Percentiles rank a stretch among this genome's conserved stretches.
Evolutionary conservation across 2,797 vertebrate genomes (phyloP).

Genomic region (Hypotaenidia philippensis): DNA sequence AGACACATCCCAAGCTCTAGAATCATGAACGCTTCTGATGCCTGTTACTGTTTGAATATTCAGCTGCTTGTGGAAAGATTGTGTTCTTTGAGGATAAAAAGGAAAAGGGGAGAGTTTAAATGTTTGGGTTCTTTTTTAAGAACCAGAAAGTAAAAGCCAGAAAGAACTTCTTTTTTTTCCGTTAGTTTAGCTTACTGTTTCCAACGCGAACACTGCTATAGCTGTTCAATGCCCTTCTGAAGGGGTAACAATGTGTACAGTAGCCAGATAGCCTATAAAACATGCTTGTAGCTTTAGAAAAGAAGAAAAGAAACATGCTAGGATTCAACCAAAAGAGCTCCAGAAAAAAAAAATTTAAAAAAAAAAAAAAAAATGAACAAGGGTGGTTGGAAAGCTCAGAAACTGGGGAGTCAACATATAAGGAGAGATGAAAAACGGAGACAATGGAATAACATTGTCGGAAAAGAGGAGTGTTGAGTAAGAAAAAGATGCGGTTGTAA

Average conservation of each 20-base stretch:
- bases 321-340: conserved; percentile 65
- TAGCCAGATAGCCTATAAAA: conserved; percentile 64
- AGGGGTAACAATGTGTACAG: conserved; percentile 64
- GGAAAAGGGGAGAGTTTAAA: conserved; percentile 68
- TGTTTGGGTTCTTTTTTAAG: conserved; percentile 69
- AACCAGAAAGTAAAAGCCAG: conserved; percentile 45
- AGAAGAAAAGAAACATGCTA: conserved; percentile 73
- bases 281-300: conserved; percentile 70
- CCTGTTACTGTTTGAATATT: conserved; percentile 60
- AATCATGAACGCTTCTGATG: background rate
- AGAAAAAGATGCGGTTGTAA: conserved; percentile 63
- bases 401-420: conserved; percentile 63
- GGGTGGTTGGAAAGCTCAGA: conserved; percentile 60
- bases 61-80: conserved; percentile 4
- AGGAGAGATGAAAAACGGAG: conserved; percentile 65
- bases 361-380: conserved; percentile 40
- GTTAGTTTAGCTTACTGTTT: conserved; percentile 61
- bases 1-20: conserved; percentile 34
- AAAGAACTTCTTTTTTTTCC: conserved; percentile 42
- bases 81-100: conserved; percentile 47
- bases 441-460: conserved; percentile 62
- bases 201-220: background rate
- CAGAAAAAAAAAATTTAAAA: conserved; percentile 50
- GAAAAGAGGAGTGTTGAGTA: conserved; percentile 61
- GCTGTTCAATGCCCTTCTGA: conserved; percentile 63